Evolutionary conservation across 2,113 vertebrate species (phyloP).

Genomic region (Axis porcinus): DNA sequence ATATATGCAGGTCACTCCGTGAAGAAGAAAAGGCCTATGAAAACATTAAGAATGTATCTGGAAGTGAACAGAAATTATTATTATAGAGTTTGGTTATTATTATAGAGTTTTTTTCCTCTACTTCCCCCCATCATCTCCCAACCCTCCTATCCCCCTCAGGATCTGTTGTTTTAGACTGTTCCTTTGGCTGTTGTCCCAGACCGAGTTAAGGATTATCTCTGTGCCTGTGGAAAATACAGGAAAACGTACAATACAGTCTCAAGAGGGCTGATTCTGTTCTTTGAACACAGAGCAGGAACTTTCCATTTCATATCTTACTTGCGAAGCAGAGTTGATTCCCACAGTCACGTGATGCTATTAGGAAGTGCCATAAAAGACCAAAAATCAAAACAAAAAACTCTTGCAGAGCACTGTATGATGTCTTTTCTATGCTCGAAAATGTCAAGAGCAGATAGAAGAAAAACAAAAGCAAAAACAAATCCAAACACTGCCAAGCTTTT

Average conservation of each 20-base stretch:
- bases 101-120: background rate
- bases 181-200: background rate
- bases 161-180: background rate
- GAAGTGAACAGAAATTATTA: background rate
- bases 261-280: background rate
- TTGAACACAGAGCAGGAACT: background rate
- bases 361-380: background rate
- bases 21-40: background rate
- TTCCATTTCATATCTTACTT: background rate
- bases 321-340: background rate
- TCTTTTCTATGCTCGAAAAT: background rate
- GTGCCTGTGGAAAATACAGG: rapidly evolving
- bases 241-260: background rate
- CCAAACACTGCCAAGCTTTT: background rate
- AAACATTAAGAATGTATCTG: background rate
- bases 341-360: background rate
- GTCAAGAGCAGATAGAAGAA: background rate
- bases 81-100: background rate
- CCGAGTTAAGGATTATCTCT: background rate
- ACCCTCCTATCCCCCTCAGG: rapidly evolving
- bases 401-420: background rate
- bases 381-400: background rate
- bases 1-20: background rate
- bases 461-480: background rate
- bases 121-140: background rate